Base-by-base conservation (phyloP, 2,113 vertebrate species). In the Scomber scombrus region DNA sequence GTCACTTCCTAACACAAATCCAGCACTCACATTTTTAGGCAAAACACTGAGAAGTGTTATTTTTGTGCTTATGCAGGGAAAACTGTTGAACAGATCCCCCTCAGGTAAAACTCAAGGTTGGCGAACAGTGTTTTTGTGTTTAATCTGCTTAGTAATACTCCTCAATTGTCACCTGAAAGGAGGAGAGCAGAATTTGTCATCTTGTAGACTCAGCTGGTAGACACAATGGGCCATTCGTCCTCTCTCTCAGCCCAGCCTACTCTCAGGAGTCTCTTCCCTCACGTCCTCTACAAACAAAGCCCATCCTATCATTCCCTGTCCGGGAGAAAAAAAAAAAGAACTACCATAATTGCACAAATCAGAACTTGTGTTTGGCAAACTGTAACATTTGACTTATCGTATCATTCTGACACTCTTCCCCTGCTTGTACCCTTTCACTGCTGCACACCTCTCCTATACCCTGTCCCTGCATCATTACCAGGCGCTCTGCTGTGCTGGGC, bases 401-500 rank as follows among this genome's bases (percentile, higher is more conserved):
- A 69, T 67, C 71, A 51, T 57, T 58, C 72, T 78, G 72, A 81
- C 89, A 83, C 57, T 78, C 78, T 66, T 86, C 66, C 58, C 80
- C 71, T 26, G 23, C 61, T 43, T 23, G 67, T 80, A 57, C 70
- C 19, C 12, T 14, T 64, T 70, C 78, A 49, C 82, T 64, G 21
- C 60, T 55, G 64, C 80, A 78, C 31, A 31, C 14, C 72, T 68
- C 61, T 78, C 62, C 72, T 14, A 14, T 26, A 8, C 13, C 3
- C 79, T 15, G 34, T 61, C 18, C 92, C 94, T 91, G 95, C 95
- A 94, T 95, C 94, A 94, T 95, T 96, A 95, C 94, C 94, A 72
- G 90, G 91, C 92, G 95, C 95, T 96, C 95, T 93, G 94, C 95
- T 81, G 94, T 91, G 91, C 87, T 70, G 67, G 93, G 90, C 93